Percentiles rank a stretch among this genome's conserved stretches.
Evolutionary conservation across 2,113 vertebrate genomes (phyloP).

Genomic region (Chamaea fasciata): DNA sequence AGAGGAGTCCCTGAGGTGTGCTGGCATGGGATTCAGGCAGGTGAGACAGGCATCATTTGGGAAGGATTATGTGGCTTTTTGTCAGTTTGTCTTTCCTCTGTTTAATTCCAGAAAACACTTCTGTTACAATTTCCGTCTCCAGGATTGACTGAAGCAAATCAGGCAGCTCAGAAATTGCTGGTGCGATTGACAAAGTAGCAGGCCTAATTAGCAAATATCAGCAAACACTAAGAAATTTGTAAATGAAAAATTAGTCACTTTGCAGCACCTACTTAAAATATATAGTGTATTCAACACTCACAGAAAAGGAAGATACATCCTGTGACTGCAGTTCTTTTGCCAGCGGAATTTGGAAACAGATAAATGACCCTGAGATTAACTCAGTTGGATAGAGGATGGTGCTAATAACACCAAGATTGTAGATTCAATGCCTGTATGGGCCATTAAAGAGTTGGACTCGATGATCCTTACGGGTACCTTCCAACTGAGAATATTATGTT

Average conservation of each 20-base stretch:
- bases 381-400: background rate
- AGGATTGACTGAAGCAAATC: background rate
- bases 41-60: background rate
- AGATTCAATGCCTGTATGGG: background rate
- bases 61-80: background rate
- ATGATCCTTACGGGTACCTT: background rate
- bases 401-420: background rate
- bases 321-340: background rate
- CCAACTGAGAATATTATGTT: background rate
- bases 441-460: accelerated
- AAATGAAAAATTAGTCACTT: background rate
- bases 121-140: background rate
- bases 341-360: background rate
- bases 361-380: background rate
- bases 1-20: background rate
- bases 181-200: background rate
- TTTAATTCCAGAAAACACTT: background rate
- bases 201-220: background rate
- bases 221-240: background rate
- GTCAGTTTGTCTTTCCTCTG: background rate
- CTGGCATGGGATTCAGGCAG: background rate
- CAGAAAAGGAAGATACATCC: background rate
- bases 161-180: background rate
- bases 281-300: background rate
- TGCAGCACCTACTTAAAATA: background rate